Conservation (phyloP, 2,113 vertebrate species). For the Herpetotheres cachinnans region DNA sequence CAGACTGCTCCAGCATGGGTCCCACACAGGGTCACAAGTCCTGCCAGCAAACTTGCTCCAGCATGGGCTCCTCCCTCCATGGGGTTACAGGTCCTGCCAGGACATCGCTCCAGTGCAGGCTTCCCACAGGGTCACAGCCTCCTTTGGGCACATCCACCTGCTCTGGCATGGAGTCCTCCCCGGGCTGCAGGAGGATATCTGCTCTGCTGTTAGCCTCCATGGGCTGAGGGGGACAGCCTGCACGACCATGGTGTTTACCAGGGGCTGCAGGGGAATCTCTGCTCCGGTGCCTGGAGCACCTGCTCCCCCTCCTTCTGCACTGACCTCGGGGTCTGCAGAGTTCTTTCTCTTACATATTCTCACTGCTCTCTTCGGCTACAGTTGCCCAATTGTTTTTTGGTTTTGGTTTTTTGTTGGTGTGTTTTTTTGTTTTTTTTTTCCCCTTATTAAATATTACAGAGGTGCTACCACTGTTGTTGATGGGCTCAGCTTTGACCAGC, state of each 20-base stretch:
- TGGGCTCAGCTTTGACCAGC: neutral
- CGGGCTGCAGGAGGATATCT: neutral
- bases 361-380: too few species aligned
- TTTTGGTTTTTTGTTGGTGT: too few species aligned
- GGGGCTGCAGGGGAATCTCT: neutral
- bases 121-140: neutral
- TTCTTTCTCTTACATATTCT: neutral
- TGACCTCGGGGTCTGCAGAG: neutral
- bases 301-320: neutral
- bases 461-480: rapidly evolving
- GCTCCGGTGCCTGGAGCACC: rapidly evolving
- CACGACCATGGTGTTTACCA: neutral
- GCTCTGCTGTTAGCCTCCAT: rapidly evolving
- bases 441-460: neutral
- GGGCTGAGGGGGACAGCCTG: neutral
- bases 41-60: neutral
- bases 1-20: neutral
- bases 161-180: rapidly evolving
- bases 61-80: neutral
- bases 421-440: neutral
- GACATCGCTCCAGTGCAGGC: neutral
- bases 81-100: neutral
- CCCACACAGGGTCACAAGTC: rapidly evolving
- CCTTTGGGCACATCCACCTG: rapidly evolving
- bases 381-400: too few species aligned